Percentiles rank a stretch among this genome's conserved stretches.
phyloP scores from a whole-genome alignment of 1,140 invertebrate species.

The Calosoma granatense region DNA sequence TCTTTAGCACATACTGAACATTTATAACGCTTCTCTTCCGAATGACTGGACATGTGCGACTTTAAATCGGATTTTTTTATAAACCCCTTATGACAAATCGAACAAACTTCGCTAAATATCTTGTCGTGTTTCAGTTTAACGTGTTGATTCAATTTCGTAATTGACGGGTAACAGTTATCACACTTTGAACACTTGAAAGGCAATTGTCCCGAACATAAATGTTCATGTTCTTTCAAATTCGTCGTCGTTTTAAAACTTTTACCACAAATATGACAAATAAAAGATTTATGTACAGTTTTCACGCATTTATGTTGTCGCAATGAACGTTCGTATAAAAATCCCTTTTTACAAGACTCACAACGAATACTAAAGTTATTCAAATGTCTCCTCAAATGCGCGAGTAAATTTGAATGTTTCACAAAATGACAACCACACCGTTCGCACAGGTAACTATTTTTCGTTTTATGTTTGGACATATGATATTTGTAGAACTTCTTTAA shows the following conservation, averaged over 20 bases:
- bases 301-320: not conserved
- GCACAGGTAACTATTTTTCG: conserved; percentile 16
- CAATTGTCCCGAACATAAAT: conserved; percentile 25
- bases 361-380: conserved; percentile 11
- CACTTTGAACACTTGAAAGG: conserved; percentile 27
- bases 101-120: conserved; percentile 29
- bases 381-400: conserved; percentile 4
- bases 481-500: conserved; percentile 14
- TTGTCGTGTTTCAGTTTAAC: conserved; percentile 29
- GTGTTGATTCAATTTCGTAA: conserved; percentile 28
- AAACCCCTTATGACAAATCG: conserved; percentile 31
- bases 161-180: conserved; percentile 28
- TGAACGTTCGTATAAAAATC: not conserved
- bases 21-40: conserved; percentile 27
- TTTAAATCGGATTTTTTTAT: conserved; percentile 30
- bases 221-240: conserved; percentile 27
- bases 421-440: conserved; percentile 18
- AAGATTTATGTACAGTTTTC: conserved; percentile 3
- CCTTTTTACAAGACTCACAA: conserved; percentile 13
- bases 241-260: conserved; percentile 19
- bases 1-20: conserved; percentile 28
- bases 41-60: conserved; percentile 26
- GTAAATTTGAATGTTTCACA: not conserved
- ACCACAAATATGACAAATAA: conserved; percentile 18
- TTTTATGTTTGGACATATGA: conserved; percentile 18